Percentiles rank a stretch among this genome's conserved stretches.
phyloP scores from a whole-genome alignment of 1,140 invertebrate species.

The Hycleus phaleratus region DNA sequence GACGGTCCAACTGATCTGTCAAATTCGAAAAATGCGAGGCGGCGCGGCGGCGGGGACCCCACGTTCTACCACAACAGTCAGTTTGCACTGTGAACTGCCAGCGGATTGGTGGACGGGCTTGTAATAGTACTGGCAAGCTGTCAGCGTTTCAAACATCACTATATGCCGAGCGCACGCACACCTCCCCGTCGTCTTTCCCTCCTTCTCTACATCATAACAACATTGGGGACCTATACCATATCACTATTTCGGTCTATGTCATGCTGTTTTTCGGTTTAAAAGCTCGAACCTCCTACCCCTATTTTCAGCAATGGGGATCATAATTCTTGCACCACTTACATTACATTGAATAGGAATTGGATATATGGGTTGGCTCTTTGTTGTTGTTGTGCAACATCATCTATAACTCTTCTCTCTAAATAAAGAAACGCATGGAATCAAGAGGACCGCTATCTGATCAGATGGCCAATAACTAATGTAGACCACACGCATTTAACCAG shows the following conservation, averaged over 20 bases:
- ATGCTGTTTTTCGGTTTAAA: slow-evolving; percentile 29
- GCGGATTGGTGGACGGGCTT: slow-evolving; percentile 37
- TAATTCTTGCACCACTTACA: slow-evolving; percentile 36
- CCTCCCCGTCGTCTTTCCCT: slow-evolving; percentile 18
- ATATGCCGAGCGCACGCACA: slow-evolving; percentile 36
- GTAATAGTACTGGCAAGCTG: slow-evolving; percentile 41
- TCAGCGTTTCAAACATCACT: slow-evolving; percentile 43
- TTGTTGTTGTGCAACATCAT: not conserved
- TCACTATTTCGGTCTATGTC: slow-evolving; percentile 1
- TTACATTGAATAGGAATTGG: not conserved
- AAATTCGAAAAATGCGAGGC: slow-evolving; percentile 25
- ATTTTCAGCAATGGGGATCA: slow-evolving; percentile 33
- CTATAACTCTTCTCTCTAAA: not conserved
- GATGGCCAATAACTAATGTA: not conserved
- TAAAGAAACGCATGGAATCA: too few relatives aligned
- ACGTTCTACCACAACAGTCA: slow-evolving; percentile 27
- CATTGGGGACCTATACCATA: not conserved
- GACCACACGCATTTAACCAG: slow-evolving; percentile 1
- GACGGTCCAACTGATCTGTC: slow-evolving; percentile 33
- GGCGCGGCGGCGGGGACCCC: slow-evolving; percentile 23
- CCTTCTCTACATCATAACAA: not conserved
- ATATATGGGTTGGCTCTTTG: not conserved
- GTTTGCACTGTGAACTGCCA: slow-evolving; percentile 34
- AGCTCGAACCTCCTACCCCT: slow-evolving; percentile 37
- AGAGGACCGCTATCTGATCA: not conserved